A percentile compares a stretch with the other conserved stretches of the same genome.
phyloP scores from a whole-genome alignment of 37 sponge, comb jelly and placozoan species.

The Halisarca cf. caerulea region DNA sequence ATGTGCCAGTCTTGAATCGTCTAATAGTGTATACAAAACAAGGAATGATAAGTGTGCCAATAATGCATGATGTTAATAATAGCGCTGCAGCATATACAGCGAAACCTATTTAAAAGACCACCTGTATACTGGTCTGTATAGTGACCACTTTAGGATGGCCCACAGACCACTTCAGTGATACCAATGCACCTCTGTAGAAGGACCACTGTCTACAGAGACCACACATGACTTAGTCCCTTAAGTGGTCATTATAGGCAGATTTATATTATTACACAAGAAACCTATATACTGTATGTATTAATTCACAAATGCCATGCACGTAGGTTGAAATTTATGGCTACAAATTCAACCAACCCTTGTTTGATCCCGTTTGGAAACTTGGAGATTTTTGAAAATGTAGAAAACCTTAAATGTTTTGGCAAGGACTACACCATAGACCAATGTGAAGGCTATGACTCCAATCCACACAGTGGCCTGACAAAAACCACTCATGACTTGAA shows the following conservation, averaged over 20 bases:
- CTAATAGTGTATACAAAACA: too few species aligned
- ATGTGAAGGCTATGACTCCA: slow-evolving; percentile 53
- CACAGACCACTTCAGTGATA: too few species aligned
- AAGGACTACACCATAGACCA: slow-evolving; percentile 67
- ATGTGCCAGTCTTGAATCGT: slow-evolving; percentile 51
- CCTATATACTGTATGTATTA: too few species aligned
- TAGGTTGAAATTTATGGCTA: neutral
- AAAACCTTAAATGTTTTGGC: slow-evolving; percentile 68
- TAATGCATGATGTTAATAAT: slow-evolving; percentile 31
- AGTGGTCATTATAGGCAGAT: too few species aligned
- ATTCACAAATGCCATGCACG: neutral
- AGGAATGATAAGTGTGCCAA: slow-evolving; percentile 20
- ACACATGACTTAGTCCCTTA: too few species aligned
- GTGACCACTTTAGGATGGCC: too few species aligned
- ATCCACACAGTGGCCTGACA: slow-evolving; percentile 51
- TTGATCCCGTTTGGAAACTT: neutral
- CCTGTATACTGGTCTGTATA: too few species aligned
- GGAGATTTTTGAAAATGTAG: slow-evolving; percentile 44
- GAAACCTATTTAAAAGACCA: too few species aligned
- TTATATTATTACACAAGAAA: too few species aligned
- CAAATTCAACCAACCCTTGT: neutral
- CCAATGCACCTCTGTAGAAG: too few species aligned
- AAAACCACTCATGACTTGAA: neutral
- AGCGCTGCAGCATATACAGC: too few species aligned
- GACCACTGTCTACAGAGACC: too few species aligned